phyloP scores from a whole-genome alignment of 2,888 invertebrate species.

The Eudasyphora cyanicolor region DNA sequence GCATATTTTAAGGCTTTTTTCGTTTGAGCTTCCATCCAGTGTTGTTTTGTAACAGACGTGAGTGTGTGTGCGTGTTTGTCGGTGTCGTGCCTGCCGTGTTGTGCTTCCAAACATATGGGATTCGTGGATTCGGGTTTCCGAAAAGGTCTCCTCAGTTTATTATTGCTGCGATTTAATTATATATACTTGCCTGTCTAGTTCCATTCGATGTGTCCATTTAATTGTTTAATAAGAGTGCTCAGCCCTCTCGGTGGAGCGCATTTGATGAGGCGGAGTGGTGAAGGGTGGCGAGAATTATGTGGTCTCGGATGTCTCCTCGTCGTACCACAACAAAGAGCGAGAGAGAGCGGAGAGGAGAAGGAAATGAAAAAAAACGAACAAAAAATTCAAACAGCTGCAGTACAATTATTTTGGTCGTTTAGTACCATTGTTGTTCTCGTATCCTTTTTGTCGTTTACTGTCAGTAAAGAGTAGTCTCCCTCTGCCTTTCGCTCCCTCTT shows the following conservation, averaged over 20 bases:
- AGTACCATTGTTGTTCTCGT: slow-evolving; percentile 35
- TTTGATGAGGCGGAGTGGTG: not conserved
- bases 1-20: slow-evolving; percentile 59
- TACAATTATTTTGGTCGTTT: slow-evolving; percentile 35
- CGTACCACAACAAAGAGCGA: not conserved
- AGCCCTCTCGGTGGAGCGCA: not conserved
- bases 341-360: no score
- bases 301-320: not conserved
- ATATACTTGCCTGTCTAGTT: not conserved
- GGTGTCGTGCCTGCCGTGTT: not conserved
- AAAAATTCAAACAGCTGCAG: slow-evolving; percentile 61
- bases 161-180: not conserved
- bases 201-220: slow-evolving; percentile 14
- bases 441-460: slow-evolving; percentile 6
- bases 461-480: not conserved
- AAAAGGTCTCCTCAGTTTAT: not conserved
- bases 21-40: not conserved
- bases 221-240: slow-evolving; percentile 23
- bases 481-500: not conserved
- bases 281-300: not conserved
- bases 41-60: slow-evolving; percentile 26
- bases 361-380: not conserved
- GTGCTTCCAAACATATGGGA: slow-evolving; percentile 46
- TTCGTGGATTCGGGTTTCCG: not conserved
- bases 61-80: not conserved